Evolutionary conservation across 2,888 invertebrate genomes (phyloP).

Genomic region (Drosophila hamatofila): DNA sequence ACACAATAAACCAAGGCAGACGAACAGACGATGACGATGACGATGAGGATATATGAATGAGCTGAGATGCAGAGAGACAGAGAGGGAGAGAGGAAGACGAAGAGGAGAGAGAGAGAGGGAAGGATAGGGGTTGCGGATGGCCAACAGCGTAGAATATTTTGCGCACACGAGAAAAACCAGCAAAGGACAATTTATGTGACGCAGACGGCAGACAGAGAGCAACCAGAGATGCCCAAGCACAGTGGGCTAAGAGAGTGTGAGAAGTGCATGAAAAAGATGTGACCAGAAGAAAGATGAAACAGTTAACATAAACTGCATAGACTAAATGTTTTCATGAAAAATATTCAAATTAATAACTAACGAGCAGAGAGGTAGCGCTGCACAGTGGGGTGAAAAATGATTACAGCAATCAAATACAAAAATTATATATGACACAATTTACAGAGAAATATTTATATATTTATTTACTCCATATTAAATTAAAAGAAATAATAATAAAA

Average conservation of each 20-base stretch:
- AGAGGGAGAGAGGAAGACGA: neutral
- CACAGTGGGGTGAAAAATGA: no score
- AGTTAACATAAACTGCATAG: no score
- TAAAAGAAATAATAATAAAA: no score
- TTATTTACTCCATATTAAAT: no score
- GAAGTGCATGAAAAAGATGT: neutral
- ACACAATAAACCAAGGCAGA: slow-evolving; percentile 60
- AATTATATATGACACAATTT: no score
- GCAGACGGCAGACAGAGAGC: slow-evolving; percentile 44
- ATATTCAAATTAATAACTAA: no score
- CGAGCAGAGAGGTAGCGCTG: no score
- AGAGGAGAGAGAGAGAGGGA: neutral
- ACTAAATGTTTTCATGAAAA: no score
- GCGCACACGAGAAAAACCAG: slow-evolving; percentile 43
- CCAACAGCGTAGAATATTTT: slow-evolving; percentile 53
- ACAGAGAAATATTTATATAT: no score
- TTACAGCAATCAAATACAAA: no score
- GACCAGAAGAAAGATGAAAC: neutral
- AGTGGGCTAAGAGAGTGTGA: slow-evolving; percentile 19
- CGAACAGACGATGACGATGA: slow-evolving; percentile 50
- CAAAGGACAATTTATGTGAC: slow-evolving; percentile 70
- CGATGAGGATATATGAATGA: slow-evolving; percentile 15
- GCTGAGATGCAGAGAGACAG: neutral
- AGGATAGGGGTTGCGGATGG: slow-evolving; percentile 33
- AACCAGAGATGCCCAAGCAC: slow-evolving; percentile 23